phyloP scores from a whole-genome alignment of 2,888 invertebrate species.

The Temnothorax rugatulus region DNA sequence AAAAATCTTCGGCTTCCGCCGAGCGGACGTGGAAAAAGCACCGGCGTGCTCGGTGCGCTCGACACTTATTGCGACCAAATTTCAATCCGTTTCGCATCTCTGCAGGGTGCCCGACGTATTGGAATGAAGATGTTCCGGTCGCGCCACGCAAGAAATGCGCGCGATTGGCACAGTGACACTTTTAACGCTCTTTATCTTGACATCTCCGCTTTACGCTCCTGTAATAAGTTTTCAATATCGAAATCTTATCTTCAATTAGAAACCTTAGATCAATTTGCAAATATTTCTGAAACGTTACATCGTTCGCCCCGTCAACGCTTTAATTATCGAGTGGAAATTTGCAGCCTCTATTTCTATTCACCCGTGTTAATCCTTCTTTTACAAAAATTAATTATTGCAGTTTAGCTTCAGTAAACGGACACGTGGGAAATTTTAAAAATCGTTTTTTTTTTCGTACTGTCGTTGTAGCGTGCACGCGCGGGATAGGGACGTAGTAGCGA shows the following conservation, averaged over 20 bases:
- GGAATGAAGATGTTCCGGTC: constrained; percentile 14
- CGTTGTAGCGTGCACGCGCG: not conserved
- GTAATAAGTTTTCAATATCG: not conserved
- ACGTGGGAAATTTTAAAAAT: constrained; percentile 9
- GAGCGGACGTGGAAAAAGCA: constrained; percentile 45
- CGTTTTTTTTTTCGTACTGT: constrained; percentile 9
- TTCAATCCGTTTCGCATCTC: constrained; percentile 63
- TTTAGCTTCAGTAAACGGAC: not conserved
- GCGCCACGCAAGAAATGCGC: not conserved
- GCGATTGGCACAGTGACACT: not conserved
- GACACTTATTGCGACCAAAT: constrained; percentile 67
- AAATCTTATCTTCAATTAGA: not conserved
- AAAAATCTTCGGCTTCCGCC: constrained; percentile 58
- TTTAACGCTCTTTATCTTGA: constrained; percentile 11
- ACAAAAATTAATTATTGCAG: not conserved
- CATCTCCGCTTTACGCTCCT: not conserved
- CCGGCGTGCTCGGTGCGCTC: constrained; percentile 31
- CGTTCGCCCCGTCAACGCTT: not conserved
- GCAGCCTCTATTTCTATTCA: not conserved
- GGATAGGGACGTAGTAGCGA: constrained; percentile 5
- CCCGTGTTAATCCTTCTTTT: not conserved
- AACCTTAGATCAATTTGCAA: not conserved
- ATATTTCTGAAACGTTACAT: not conserved
- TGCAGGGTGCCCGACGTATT: not conserved
- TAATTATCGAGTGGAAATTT: not conserved